phyloP scores from a whole-genome alignment of 2,113 vertebrate species.

The Halcyon malimbica region DNA sequence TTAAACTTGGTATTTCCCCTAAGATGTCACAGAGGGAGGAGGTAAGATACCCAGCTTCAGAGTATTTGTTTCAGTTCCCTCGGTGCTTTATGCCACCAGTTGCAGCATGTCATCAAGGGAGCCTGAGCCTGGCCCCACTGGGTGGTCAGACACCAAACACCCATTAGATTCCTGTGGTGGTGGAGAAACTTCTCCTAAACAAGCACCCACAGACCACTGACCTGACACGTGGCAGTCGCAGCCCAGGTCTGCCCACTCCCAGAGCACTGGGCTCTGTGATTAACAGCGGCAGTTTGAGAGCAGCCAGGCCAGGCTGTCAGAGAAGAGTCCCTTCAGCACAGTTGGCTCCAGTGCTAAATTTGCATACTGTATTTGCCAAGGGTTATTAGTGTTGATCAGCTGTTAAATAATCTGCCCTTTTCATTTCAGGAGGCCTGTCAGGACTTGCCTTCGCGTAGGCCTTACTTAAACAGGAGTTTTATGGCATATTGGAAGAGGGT shows the following conservation, averaged over 20 bases:
- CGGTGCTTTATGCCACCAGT: accelerated
- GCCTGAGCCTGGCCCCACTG: not conserved
- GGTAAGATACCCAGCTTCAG: not conserved
- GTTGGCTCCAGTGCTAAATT: constrained; percentile 19
- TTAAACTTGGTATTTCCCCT: not conserved
- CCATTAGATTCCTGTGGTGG: not conserved
- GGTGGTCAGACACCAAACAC: not conserved
- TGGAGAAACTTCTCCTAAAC: not conserved
- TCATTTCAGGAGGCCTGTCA: constrained; percentile 63
- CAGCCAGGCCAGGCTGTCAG: constrained; percentile 7
- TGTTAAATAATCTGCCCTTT: constrained; percentile 72
- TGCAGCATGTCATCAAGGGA: not conserved
- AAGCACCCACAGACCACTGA: not conserved
- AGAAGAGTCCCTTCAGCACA: not conserved
- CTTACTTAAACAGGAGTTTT: constrained; percentile 29
- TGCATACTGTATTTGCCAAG: constrained; percentile 59
- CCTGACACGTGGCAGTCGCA: not conserved
- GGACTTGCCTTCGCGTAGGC: not conserved
- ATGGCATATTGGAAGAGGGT: not conserved
- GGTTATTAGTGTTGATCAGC: constrained; percentile 71
- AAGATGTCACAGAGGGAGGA: not conserved
- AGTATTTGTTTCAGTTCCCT: not conserved
- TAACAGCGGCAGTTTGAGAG: not conserved
- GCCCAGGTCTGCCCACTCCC: not conserved
- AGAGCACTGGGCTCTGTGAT: not conserved